phyloP scores from a whole-genome alignment of 1,140 invertebrate genomes.

The Cotesia typhae region DNA sequence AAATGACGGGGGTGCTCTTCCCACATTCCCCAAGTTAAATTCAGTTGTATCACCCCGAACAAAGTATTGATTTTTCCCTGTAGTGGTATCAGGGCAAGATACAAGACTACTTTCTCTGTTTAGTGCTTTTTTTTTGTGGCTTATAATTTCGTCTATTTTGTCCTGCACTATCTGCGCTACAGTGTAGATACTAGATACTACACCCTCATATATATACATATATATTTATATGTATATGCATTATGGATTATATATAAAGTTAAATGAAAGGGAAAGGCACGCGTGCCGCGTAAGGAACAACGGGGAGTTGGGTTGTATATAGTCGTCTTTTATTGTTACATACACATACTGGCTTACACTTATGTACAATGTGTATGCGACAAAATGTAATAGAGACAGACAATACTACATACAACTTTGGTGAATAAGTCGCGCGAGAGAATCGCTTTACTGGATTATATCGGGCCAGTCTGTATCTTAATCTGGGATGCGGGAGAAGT shows the following conservation, averaged over 20 bases:
- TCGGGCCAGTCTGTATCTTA: too few species aligned
- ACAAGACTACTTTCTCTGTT: constrained; percentile 8
- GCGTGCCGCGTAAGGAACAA: neutral
- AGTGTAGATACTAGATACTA: neutral
- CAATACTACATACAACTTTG: constrained; percentile 31
- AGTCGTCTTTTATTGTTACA: constrained; percentile 20
- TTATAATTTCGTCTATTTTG: neutral
- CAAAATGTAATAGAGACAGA: neutral
- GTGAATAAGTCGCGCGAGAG: constrained; percentile 44
- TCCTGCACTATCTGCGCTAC: neutral
- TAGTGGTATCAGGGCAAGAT: constrained; percentile 19
- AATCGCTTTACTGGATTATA: constrained; percentile 42
- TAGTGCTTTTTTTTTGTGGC: neutral
- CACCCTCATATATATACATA: neutral
- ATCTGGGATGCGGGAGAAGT: constrained; percentile 11
- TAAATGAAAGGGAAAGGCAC: constrained; percentile 21
- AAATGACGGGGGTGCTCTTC: constrained; percentile 9
- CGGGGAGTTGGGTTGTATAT: constrained; percentile 15
- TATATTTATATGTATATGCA: too few species aligned
- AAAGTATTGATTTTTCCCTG: constrained; percentile 24
- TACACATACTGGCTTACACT: constrained; percentile 5
- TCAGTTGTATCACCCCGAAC: neutral
- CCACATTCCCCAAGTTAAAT: constrained; percentile 5
- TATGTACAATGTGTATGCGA: neutral
- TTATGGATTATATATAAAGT: neutral